Evolutionary conservation across 2,888 invertebrate genomes (phyloP).

Genomic region (Frankliniella fusca): DNA sequence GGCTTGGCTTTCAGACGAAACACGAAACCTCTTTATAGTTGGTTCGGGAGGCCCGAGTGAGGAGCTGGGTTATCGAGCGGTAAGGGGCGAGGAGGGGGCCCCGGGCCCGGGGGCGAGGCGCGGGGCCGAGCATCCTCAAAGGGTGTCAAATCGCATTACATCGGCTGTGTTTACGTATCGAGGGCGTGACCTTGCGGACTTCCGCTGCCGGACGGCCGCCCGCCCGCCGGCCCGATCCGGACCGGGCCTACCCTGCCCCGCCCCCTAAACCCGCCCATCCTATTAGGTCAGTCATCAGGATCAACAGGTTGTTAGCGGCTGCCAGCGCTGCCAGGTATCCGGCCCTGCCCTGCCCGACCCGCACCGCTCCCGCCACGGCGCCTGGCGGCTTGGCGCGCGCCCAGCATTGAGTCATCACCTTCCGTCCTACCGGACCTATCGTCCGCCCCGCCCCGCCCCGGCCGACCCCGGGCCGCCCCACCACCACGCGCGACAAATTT

Average conservation of each 20-base stretch:
- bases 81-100: no score
- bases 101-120: neutral
- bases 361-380: neutral
- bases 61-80: neutral
- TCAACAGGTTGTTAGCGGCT: constrained; percentile 21
- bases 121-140: neutral
- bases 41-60: neutral
- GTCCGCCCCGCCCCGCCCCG: no score
- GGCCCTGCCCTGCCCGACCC: neutral
- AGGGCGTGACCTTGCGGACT: constrained; percentile 1
- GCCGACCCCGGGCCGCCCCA: no score
- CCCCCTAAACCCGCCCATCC: neutral
- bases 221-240: neutral
- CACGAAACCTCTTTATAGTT: constrained; percentile 6
- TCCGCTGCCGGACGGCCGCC: neutral
- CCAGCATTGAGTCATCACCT: neutral
- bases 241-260: neutral
- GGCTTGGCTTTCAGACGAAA: neutral
- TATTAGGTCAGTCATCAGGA: constrained; percentile 7
- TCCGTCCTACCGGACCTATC: neutral
- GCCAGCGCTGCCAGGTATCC: neutral
- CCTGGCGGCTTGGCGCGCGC: neutral
- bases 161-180: constrained; percentile 2
- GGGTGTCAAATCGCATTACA: constrained; percentile 10
- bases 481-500: no score